Evolutionary conservation across 2,888 invertebrate species (phyloP).

Genomic region (Coecobrya sp.): DNA sequence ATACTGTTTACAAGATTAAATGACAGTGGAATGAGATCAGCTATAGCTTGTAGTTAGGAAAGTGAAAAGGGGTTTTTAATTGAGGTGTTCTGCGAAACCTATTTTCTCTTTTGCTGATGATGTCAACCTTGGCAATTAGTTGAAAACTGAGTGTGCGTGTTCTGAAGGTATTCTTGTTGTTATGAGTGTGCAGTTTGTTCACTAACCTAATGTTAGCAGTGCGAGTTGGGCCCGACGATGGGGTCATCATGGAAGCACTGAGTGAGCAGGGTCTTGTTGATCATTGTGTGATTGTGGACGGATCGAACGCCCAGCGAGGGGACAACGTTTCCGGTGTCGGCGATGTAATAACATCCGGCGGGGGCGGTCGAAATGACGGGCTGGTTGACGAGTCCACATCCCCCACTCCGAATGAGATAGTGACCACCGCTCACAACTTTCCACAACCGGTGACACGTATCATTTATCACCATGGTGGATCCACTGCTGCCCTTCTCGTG

Average conservation of each 20-base stretch:
- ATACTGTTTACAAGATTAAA: too few relatives aligned
- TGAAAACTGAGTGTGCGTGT: constrained; percentile 6
- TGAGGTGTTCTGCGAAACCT: background rate
- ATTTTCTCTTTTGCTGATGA: background rate
- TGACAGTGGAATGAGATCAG: too few relatives aligned
- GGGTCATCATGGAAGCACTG: constrained; percentile 81
- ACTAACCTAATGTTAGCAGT: constrained; percentile 76
- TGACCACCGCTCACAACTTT: constrained; percentile 62
- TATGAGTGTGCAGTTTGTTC: background rate
- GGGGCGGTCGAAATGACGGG: constrained; percentile 17
- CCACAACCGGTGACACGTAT: constrained; percentile 78
- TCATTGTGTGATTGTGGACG: constrained; percentile 81
- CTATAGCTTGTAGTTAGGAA: too few relatives aligned
- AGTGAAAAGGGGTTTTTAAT: too few relatives aligned
- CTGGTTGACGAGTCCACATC: constrained; percentile 48
- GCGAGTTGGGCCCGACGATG: constrained; percentile 75
- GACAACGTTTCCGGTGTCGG: constrained; percentile 21
- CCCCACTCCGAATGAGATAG: constrained; percentile 5
- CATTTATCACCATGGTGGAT: constrained; percentile 75
- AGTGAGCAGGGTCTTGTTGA: constrained; percentile 80
- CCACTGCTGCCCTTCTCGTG: constrained; percentile 59
- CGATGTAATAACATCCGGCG: constrained; percentile 57
- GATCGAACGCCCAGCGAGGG: constrained; percentile 49
- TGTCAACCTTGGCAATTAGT: background rate
- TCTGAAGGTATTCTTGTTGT: background rate